These are phyloP conservation scores for Stichopus chloronotus DNA, from an alignment of 35 echinoderm and acorn worm genomes.

Conservation along the genomic window DNA sequence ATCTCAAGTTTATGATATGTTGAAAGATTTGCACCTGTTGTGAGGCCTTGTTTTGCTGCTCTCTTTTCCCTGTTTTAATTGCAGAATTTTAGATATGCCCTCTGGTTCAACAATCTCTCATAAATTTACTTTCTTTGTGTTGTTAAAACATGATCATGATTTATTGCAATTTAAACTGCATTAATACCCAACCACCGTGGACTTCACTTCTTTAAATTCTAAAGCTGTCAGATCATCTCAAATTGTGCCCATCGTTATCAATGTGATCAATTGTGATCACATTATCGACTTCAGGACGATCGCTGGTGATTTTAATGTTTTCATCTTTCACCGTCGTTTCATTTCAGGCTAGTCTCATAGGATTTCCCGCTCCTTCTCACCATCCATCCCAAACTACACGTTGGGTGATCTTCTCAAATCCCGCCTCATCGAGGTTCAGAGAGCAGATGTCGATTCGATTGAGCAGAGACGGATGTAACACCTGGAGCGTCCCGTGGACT, in stretches of 20 bases:
- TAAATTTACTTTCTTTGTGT: too few species aligned
- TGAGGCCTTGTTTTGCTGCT: neutral
- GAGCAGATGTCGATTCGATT: slow-evolving; percentile 83
- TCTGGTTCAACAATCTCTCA: too few species aligned
- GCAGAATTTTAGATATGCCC: too few species aligned
- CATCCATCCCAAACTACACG: slow-evolving; percentile 23
- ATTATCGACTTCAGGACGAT: too few species aligned
- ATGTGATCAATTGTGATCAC: too few species aligned
- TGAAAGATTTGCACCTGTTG: neutral
- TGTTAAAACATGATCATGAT: too few species aligned
- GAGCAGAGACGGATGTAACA: slow-evolving; percentile 83
- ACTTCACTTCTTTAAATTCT: too few species aligned
- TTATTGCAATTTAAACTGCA: too few species aligned
- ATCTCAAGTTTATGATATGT: too few species aligned
- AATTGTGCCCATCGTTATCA: too few species aligned
- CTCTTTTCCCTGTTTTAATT: neutral
- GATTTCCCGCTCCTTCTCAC: slow-evolving; percentile 80
- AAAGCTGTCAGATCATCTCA: too few species aligned
- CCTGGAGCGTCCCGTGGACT: slow-evolving; percentile 77
- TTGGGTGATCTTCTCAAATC: slow-evolving; percentile 94
- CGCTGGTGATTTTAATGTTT: neutral
- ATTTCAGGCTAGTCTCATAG: slow-evolving; percentile 81
- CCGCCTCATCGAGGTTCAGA: slow-evolving; percentile 73
- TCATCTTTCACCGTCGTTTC: neutral
- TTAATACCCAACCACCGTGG: too few species aligned